Evolutionary conservation across 2,113 vertebrate species (phyloP).

Genomic region (Callipepla californica): DNA sequence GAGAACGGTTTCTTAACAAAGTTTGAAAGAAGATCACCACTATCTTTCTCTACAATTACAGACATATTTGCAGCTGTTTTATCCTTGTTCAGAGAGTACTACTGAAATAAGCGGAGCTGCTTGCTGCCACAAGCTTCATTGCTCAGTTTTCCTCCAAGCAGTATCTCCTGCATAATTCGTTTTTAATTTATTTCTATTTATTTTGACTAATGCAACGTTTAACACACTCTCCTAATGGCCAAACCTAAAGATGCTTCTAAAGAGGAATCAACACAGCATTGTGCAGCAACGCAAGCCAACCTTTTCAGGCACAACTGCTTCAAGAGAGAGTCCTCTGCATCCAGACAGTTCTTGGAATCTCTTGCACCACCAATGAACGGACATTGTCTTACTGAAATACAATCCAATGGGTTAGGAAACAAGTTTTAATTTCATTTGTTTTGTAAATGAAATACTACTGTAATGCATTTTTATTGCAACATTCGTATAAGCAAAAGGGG

Average conservation of each 20-base stretch:
- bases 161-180: neutral
- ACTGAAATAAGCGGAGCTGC: constrained; percentile 43
- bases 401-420: constrained; percentile 71
- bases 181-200: constrained; percentile 71
- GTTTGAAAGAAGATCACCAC: constrained; percentile 75
- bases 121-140: constrained; percentile 7
- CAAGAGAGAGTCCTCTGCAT: neutral
- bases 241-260: constrained; percentile 7
- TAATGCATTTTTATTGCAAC: constrained; percentile 73
- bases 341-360: neutral
- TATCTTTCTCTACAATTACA: constrained; percentile 67
- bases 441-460: constrained; percentile 69
- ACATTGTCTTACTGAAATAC: constrained; percentile 30
- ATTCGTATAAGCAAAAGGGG: neutral
- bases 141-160: constrained; percentile 21
- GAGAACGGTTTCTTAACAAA: constrained; percentile 78
- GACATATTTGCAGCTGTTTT: constrained; percentile 57
- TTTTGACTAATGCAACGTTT: constrained; percentile 24
- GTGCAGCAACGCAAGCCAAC: neutral
- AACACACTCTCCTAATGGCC: neutral
- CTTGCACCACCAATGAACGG: constrained; percentile 9
- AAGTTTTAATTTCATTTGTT: constrained; percentile 63
- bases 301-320: constrained; percentile 12
- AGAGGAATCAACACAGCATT: neutral
- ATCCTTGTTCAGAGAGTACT: constrained; percentile 69